A percentile compares a stretch with the other conserved stretches of the same genome.
Evolutionary conservation across 2,888 invertebrate species (phyloP).

Genomic region (Habrosyne pyritoides): DNA sequence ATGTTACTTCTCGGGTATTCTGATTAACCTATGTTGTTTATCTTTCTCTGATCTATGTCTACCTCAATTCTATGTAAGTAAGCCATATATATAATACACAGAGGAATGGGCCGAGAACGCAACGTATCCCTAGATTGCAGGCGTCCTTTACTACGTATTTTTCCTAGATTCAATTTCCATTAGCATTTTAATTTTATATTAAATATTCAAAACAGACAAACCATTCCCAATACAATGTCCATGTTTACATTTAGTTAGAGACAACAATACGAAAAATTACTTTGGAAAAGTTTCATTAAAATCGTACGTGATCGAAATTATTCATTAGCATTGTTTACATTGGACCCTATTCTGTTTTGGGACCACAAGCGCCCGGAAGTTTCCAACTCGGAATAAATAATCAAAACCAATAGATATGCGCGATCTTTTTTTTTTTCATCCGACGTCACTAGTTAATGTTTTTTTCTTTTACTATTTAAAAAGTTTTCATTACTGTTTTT

Average conservation of each 20-base stretch:
- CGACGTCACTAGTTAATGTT: background rate
- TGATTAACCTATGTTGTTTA: no score
- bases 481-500: background rate
- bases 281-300: conserved; percentile 25
- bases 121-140: no score
- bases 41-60: no score
- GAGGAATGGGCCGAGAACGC: no score
- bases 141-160: no score
- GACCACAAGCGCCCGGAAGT: background rate
- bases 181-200: background rate
- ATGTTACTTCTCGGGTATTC: no score
- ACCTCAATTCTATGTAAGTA: no score
- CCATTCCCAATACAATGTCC: background rate
- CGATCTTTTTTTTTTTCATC: background rate
- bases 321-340: conserved; percentile 17
- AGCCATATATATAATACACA: no score
- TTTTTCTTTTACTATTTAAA: background rate
- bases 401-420: background rate
- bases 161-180: background rate
- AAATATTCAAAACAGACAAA: background rate
- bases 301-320: conserved; percentile 25
- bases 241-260: background rate
- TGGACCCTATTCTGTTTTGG: background rate
- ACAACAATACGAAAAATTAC: background rate
- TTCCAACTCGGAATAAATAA: background rate